These are phyloP conservation scores for Oriolus oriolus DNA, from an alignment of 2,113 vertebrate species.

Conservation along the genomic window DNA sequence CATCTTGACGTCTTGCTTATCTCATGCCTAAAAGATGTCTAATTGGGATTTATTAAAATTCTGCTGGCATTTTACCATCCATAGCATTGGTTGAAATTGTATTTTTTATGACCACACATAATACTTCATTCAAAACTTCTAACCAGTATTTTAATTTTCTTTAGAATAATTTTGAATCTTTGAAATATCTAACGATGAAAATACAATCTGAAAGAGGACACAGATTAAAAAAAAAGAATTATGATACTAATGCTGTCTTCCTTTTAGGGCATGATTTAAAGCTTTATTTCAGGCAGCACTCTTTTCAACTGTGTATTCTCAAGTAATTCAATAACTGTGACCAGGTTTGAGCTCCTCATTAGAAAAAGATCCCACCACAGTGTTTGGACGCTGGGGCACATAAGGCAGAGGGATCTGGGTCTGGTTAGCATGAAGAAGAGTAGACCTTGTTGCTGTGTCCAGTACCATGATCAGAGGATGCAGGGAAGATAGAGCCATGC, in stretches of 20 bases:
- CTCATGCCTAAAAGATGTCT: not conserved
- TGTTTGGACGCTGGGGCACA: not conserved
- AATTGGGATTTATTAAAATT: not conserved
- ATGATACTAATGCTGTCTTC: not conserved
- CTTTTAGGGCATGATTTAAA: not conserved
- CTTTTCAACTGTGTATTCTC: not conserved
- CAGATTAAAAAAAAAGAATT: too few relatives aligned
- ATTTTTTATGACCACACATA: not conserved
- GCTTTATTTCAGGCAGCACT: not conserved
- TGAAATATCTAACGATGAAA: not conserved
- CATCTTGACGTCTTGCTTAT: not conserved
- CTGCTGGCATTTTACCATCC: not conserved
- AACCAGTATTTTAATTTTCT: not conserved
- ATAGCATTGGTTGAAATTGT: not conserved
- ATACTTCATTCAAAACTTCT: not conserved
- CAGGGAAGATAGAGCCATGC: not conserved
- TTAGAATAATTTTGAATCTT: not conserved
- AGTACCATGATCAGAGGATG: accelerated
- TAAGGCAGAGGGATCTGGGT: not conserved
- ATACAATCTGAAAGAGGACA: not conserved
- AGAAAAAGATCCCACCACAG: accelerated
- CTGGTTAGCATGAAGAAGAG: not conserved
- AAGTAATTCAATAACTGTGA: not conserved
- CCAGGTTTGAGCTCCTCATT: not conserved
- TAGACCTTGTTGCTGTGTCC: not conserved